These are phyloP conservation scores for Anorthoa munda DNA, from an alignment of 2,888 invertebrate genomes.

Conservation along the genomic window DNA sequence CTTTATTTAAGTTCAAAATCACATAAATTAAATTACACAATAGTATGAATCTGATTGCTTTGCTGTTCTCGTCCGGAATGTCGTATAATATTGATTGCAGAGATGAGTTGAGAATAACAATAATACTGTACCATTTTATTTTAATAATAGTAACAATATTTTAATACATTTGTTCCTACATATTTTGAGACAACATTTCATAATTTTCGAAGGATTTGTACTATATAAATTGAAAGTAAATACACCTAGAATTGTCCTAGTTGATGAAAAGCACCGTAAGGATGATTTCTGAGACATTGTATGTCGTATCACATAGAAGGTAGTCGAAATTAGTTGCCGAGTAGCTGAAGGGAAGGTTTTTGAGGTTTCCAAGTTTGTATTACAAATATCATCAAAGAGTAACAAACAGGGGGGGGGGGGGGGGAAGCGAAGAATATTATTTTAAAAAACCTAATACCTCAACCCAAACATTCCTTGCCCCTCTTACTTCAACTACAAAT, in stretches of 20 bases:
- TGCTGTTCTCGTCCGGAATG: constrained; percentile 60
- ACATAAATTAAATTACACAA: constrained; percentile 69
- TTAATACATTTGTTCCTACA: constrained; percentile 57
- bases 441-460: constrained; percentile 27
- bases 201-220: constrained; percentile 59
- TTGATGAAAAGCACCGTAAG: constrained; percentile 53
- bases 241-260: constrained; percentile 24
- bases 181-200: constrained; percentile 56
- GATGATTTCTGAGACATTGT: constrained; percentile 54
- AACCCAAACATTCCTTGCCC: constrained; percentile 38
- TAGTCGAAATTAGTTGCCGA: constrained; percentile 16
- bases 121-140: constrained; percentile 67
- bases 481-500: constrained; percentile 49
- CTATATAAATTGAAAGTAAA: constrained; percentile 55
- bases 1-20: constrained; percentile 82
- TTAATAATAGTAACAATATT: constrained; percentile 50
- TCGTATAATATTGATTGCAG: constrained; percentile 39
- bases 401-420: background rate
- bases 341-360: constrained; percentile 15
- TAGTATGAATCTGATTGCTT: constrained; percentile 59
- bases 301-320: constrained; percentile 51
- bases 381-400: background rate
- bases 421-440: constrained; percentile 15
- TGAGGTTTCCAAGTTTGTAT: background rate
- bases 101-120: constrained; percentile 50